A percentile compares a stretch with the other conserved stretches of the same genome.
Evolutionary conservation across 2,113 vertebrate genomes (phyloP).

Genomic region (Ceyx melanurus): DNA sequence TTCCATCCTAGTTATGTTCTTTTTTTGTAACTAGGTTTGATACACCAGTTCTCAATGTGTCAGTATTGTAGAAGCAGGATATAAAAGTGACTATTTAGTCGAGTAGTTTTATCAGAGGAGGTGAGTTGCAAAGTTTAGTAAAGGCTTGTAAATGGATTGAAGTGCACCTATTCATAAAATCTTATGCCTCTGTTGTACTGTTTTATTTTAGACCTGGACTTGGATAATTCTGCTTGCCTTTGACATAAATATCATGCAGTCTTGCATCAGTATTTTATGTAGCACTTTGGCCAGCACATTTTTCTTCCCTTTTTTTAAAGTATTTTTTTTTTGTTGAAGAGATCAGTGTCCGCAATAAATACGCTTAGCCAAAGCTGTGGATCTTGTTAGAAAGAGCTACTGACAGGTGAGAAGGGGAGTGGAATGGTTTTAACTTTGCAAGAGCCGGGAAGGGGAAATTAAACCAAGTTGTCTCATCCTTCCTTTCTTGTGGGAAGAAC

Average conservation of each 20-base stretch:
- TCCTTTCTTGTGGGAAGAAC: not conserved
- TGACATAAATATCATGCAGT: accelerated
- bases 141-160: not conserved
- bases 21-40: not conserved
- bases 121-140: not conserved
- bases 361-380: not conserved
- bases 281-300: not conserved
- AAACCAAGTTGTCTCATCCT: not conserved
- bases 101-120: not conserved
- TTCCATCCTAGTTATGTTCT: not conserved
- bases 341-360: not conserved
- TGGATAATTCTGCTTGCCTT: not conserved
- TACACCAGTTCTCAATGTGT: not conserved
- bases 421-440: not conserved
- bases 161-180: not conserved
- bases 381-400: not conserved
- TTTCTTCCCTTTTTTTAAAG: not conserved
- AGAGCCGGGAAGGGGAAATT: not conserved
- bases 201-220: not conserved
- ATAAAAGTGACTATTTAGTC: not conserved
- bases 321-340: not conserved
- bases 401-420: not conserved
- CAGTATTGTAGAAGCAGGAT: not conserved
- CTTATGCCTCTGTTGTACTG: not conserved
- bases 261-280: not conserved